Conservation (phyloP, 2,113 vertebrate genomes). For the Gulo gulo region DNA sequence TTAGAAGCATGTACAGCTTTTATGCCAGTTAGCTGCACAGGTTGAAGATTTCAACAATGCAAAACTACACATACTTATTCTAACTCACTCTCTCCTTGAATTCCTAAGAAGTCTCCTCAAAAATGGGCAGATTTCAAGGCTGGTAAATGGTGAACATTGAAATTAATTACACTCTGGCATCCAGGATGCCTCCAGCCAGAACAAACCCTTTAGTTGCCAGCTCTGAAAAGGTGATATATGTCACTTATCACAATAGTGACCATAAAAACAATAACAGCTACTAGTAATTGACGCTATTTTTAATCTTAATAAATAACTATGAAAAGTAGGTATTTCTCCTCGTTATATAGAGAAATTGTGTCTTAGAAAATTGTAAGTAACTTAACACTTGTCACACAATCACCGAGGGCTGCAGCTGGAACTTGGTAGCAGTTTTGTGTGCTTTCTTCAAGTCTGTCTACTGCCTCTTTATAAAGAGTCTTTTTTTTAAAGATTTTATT, state of each 20-base stretch:
- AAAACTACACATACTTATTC: slow-evolving; percentile 25
- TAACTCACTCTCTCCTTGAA: slow-evolving; percentile 36
- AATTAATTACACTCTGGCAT: slow-evolving; percentile 28
- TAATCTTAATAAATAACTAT: not conserved
- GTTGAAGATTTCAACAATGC: slow-evolving; percentile 49
- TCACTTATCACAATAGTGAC: not conserved
- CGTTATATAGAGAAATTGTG: not conserved
- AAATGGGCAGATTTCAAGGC: not conserved
- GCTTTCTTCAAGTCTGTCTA: not conserved
- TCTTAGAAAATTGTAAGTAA: not conserved
- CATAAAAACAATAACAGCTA: not conserved
- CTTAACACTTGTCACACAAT: not conserved
- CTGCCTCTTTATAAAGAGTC: no score
- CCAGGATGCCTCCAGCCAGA: not conserved
- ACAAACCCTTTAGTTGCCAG: not conserved
- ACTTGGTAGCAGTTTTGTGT: not conserved
- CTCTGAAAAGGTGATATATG: not conserved
- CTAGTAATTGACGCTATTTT: not conserved
- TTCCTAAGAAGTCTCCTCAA: not conserved
- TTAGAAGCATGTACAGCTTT: slow-evolving; percentile 48
- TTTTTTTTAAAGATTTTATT: no score
- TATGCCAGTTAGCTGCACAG: not conserved
- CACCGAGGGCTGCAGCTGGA: not conserved
- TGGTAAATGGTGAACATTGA: not conserved
- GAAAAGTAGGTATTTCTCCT: not conserved